phyloP scores from a whole-genome alignment of 1,140 invertebrate genomes.

The Xylocopa sonorina region DNA sequence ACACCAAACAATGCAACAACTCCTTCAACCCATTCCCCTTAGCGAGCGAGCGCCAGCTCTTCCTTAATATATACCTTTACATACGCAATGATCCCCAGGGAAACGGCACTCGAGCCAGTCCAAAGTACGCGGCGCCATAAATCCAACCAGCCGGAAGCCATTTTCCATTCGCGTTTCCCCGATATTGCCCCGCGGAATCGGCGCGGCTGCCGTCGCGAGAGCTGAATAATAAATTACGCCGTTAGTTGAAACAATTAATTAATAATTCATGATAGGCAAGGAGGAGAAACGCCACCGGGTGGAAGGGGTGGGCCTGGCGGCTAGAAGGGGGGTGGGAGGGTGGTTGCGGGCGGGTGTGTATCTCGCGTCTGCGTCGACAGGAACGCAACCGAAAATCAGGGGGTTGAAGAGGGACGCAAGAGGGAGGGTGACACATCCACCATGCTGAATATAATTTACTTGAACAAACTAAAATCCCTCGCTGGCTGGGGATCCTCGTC shows the following conservation, averaged over 20 bases:
- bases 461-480: constrained; percentile 80
- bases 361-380: constrained; percentile 75
- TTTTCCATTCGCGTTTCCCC: constrained; percentile 60
- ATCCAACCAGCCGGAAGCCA: constrained; percentile 48
- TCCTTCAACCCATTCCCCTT: neutral
- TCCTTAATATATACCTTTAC: neutral
- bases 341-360: constrained; percentile 73
- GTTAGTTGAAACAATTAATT: constrained; percentile 83
- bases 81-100: constrained; percentile 1
- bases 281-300: constrained; percentile 75
- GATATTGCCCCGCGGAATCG: constrained; percentile 47
- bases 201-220: constrained; percentile 70
- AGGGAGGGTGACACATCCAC: constrained; percentile 68
- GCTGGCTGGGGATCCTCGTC: constrained; percentile 56
- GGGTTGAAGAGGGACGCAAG: constrained; percentile 44
- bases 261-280: constrained; percentile 82
- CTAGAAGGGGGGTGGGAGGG: neutral
- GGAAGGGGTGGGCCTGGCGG: no score
- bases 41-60: neutral
- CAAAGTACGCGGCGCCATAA: constrained; percentile 25
- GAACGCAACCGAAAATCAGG: constrained; percentile 45
- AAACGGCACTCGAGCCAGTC: neutral
- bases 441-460: constrained; percentile 82
- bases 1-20: neutral
- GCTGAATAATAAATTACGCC: constrained; percentile 81